phyloP scores from a whole-genome alignment of 2,113 vertebrate genomes.

The Leucoraja erinaceus region DNA sequence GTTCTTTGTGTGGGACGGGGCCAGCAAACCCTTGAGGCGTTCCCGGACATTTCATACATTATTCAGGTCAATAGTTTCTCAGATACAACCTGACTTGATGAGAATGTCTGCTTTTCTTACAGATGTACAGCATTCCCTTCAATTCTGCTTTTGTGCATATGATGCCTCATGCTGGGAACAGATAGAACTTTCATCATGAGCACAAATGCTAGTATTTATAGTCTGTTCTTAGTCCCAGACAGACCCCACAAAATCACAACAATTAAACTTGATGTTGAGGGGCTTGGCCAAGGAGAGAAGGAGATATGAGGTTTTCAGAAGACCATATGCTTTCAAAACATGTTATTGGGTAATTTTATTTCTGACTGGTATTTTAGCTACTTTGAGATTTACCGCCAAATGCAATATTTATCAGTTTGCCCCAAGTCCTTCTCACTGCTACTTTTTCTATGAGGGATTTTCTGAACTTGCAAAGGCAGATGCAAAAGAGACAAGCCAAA shows the following conservation, averaged over 20 bases:
- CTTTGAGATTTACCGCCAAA: not conserved
- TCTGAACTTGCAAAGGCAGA: not conserved
- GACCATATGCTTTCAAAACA: not conserved
- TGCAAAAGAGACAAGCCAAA: not conserved
- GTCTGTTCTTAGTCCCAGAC: not conserved
- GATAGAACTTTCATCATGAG: too few species aligned
- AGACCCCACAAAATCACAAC: not conserved
- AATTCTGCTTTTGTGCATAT: too few species aligned
- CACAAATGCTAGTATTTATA: not conserved
- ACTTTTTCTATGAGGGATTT: not conserved
- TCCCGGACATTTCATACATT: too few species aligned
- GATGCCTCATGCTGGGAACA: too few species aligned
- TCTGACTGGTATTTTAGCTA: not conserved
- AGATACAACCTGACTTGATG: too few species aligned
- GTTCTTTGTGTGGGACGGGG: too few species aligned
- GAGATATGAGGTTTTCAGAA: not conserved
- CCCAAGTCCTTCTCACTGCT: not conserved
- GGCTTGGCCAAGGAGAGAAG: not conserved
- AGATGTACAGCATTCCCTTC: too few species aligned
- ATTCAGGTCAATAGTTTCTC: too few species aligned
- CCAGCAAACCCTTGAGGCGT: too few species aligned
- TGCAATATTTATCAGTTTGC: not conserved
- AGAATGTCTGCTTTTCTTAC: too few species aligned
- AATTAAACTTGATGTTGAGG: not conserved
- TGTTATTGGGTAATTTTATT: not conserved